Evolutionary conservation across 2,888 invertebrate species (phyloP), one percentile per base, ranked within the genome.

Genomic region (Melangyna quadrimaculata): DNA sequence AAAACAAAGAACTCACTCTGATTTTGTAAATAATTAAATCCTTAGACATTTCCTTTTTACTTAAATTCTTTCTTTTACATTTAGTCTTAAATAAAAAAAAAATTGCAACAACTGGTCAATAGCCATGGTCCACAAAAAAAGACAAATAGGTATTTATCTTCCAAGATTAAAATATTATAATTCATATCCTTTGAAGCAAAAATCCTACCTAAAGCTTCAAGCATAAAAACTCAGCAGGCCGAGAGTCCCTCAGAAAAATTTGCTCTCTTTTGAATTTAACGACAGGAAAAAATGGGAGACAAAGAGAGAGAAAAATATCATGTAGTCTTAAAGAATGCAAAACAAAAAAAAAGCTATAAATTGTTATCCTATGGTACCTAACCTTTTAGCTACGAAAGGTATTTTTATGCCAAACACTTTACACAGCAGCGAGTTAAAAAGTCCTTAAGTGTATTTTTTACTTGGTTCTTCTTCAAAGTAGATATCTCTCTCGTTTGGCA

Each of bases 341-440:
- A 51, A 5, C 24, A 14, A 22, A 14, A 37, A 22, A 24, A 51
- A 51, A 14, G 3, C 10, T 32, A 70, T 71, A 81, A 81, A 81
- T 63, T 81, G 81, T 63, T 81, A 72, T 77, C 51, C 59, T 71
- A 65, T 27, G 40, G n/a, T 71, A n/a, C n/a, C n/a, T n/a, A 72
- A 72, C 78, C 53, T 78, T 78, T 72, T 67, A 43, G 57, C 67
- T 51, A 27, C 51, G 29, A 67, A 61, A 69, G 53, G 78, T 59
- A 82, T 77, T 77, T 77, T 78, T 82, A 59, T 61, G 59, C 59
- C 40, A 61, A 80, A 45, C 69, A 80, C 69, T 80, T 74, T 74
- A 45, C 55, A 78, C 59, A 73, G n/a, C n/a, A n/a, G n/a, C n/a
- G 53, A 69, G 69, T 71, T 48, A 67, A 65, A 71, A 71, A 72